These are phyloP conservation scores for Platysternon megacephalum DNA, from an alignment of 2,113 vertebrate genomes.

Conservation along the genomic window DNA sequence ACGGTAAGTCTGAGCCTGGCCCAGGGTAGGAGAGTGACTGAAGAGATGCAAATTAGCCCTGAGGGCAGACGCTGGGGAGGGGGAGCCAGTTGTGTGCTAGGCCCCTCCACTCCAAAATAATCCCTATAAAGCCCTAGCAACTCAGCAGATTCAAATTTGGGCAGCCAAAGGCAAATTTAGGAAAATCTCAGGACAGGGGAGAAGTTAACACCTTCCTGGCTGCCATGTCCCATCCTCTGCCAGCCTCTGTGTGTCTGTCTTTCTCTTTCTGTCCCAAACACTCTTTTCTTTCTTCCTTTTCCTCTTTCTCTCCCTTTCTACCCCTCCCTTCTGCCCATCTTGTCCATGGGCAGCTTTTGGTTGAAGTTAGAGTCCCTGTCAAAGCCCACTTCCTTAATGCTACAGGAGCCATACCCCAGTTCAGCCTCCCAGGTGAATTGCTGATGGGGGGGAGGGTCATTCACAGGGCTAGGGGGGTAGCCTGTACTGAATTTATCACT, in stretches of 20 bases:
- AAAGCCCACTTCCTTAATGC: not conserved
- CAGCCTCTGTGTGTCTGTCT: not conserved
- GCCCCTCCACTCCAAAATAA: not conserved
- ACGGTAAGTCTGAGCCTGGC: constrained; percentile 78
- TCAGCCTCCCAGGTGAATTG: not conserved
- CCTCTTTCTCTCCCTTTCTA: not conserved
- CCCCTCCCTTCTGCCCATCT: not conserved
- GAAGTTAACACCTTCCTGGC: constrained; percentile 26
- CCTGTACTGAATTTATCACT: not conserved
- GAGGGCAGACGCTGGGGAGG: not conserved
- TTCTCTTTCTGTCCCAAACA: not conserved
- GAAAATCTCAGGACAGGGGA: constrained; percentile 51
- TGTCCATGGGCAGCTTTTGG: not conserved
- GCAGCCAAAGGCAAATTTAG: constrained; percentile 75
- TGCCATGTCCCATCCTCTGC: not conserved
- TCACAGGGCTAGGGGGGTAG: not conserved
- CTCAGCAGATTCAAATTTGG: constrained; percentile 67
- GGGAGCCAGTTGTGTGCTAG: not conserved
- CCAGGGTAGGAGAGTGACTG: not conserved
- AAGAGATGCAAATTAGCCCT: too few relatives aligned
- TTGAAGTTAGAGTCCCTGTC: not conserved
- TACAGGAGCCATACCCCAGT: not conserved
- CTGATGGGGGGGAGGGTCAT: not conserved
- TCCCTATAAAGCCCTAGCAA: not conserved
- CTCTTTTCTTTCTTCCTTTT: not conserved